Percentiles rank a stretch among this genome's conserved stretches.
These are phyloP conservation scores for Ochotona princeps DNA, from an alignment of 2,113 vertebrate genomes.

Conservation along the genomic window DNA sequence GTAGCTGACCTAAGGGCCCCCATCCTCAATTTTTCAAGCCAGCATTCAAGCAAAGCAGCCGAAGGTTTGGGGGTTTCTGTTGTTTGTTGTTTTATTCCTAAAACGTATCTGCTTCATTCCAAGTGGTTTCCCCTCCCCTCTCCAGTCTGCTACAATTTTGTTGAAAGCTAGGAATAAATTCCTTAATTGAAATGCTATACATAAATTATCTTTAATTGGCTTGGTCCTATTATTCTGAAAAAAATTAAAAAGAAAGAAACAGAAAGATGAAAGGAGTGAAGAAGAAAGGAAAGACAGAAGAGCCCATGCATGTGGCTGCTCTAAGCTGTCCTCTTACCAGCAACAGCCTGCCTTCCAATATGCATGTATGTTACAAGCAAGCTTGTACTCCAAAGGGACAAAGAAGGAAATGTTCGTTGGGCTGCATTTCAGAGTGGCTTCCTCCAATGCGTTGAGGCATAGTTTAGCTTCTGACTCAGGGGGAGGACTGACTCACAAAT, in stretches of 20 bases:
- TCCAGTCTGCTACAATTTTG: not conserved
- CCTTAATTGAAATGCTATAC: slow-evolving; percentile 14
- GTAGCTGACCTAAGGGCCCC: not conserved
- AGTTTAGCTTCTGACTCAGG: slow-evolving; percentile 71
- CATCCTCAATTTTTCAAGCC: not conserved
- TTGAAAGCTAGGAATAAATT: slow-evolving; percentile 43
- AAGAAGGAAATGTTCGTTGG: not conserved
- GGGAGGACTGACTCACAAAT: slow-evolving; percentile 78
- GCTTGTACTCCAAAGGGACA: slow-evolving; percentile 13
- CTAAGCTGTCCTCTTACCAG: slow-evolving; percentile 1
- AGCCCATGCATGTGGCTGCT: not conserved
- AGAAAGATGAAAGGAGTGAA: not conserved
- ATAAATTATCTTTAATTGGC: not conserved
- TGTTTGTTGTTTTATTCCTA: not conserved
- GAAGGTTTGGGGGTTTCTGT: not conserved
- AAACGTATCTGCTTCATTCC: not conserved
- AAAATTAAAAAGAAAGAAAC: not conserved
- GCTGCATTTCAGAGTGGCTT: slow-evolving; percentile 31
- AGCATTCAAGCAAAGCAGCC: not conserved
- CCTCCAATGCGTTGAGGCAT: slow-evolving; percentile 32
- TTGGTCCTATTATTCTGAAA: slow-evolving; percentile 33
- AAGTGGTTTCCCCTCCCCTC: not conserved
- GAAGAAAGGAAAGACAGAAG: not conserved
- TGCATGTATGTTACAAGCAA: not conserved
- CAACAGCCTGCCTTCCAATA: not conserved